Percentiles rank a stretch among this genome's conserved stretches.
These are phyloP conservation scores for Albula glossodonta DNA, from an alignment of 2,113 vertebrate species.

Conservation along the genomic window DNA sequence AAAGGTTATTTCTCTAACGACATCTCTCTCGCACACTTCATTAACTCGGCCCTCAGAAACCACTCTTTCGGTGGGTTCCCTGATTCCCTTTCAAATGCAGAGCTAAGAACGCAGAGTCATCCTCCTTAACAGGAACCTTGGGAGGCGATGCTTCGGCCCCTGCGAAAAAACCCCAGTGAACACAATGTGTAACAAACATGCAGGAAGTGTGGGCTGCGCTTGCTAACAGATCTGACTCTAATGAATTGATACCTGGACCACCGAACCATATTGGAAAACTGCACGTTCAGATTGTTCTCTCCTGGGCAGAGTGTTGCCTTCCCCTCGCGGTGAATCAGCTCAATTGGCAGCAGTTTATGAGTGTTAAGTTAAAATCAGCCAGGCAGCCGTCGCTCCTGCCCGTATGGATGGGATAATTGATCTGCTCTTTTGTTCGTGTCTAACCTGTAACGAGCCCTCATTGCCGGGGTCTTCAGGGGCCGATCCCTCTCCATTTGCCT, in stretches of 20 bases:
- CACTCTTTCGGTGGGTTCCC: conserved; percentile 24
- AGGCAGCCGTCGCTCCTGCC: conserved; percentile 12
- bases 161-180: background rate
- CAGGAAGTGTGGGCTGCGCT: too few relatives aligned
- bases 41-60: conserved; percentile 52
- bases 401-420: conserved; percentile 15
- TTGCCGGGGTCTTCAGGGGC: conserved; percentile 3
- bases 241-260: too few relatives aligned
- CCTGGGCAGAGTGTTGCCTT: too few relatives aligned
- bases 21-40: conserved; percentile 56
- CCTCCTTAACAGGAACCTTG: conserved; percentile 21
- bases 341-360: conserved; percentile 12
- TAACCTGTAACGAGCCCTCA: conserved; percentile 7
- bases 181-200: background rate
- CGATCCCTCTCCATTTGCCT: background rate
- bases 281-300: background rate
- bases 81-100: conserved; percentile 9
- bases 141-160: background rate
- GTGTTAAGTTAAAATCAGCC: background rate
- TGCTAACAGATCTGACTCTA: too few relatives aligned
- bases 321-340: background rate
- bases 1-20: conserved; percentile 64
- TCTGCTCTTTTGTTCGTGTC: conserved; percentile 12
- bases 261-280: background rate
- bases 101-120: conserved; percentile 35